Evolutionary conservation across 2,888 invertebrate species (phyloP).

Genomic region (Aelia acuminata): DNA sequence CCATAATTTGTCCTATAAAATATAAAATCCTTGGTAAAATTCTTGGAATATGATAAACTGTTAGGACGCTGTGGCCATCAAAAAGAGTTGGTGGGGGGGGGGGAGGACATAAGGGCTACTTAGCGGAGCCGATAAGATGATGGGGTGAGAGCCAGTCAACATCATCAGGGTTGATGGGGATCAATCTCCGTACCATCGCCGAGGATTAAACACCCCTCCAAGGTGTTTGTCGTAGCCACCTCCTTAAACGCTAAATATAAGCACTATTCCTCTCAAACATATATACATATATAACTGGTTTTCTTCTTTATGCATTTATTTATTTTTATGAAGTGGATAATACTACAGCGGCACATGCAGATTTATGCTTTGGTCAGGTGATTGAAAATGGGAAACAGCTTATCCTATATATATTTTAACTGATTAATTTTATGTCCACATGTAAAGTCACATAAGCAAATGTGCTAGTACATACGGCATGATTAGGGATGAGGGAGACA

Average conservation of each 20-base stretch:
- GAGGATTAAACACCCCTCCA: conserved; percentile 8
- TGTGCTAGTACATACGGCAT: no score
- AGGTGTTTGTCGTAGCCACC: background rate
- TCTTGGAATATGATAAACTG: conserved; percentile 24
- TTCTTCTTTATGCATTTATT: no score
- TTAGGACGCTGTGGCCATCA: conserved; percentile 6
- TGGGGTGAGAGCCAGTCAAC: conserved; percentile 27
- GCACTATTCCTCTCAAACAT: background rate
- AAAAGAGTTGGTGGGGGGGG: background rate
- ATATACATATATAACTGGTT: background rate
- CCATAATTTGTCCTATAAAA: background rate
- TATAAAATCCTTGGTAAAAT: background rate
- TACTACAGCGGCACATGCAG: no score
- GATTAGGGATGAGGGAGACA: no score
- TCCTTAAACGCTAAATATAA: background rate
- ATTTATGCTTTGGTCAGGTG: no score
- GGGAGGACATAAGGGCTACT: background rate
- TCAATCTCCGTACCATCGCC: conserved; percentile 8
- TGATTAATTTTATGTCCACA: no score
- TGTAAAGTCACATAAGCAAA: no score
- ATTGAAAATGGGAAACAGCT: no score
- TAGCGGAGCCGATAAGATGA: conserved; percentile 37
- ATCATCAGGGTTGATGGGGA: background rate
- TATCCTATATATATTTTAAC: no score
- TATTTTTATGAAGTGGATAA: no score